A percentile compares a stretch with the other conserved stretches of the same genome.
phyloP scores from a whole-genome alignment of 2,888 invertebrate species.

The Agrilus cyanescens region DNA sequence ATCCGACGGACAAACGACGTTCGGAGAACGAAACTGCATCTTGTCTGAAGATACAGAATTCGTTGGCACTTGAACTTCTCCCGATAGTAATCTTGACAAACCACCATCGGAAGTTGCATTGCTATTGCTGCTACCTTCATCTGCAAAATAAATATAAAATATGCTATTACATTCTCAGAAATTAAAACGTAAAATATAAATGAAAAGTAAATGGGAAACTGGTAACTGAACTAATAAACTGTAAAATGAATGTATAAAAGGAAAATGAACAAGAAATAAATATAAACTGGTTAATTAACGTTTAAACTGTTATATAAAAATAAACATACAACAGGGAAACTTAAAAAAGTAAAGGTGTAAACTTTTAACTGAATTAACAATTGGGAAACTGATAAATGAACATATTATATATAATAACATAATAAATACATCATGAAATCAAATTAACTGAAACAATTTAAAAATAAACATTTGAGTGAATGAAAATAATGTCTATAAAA shows the following conservation, averaged over 20 bases:
- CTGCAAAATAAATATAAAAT: constrained; percentile 11
- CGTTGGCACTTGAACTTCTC: constrained; percentile 21
- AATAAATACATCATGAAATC: no score
- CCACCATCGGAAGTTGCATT: constrained; percentile 14
- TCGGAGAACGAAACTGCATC: constrained; percentile 54
- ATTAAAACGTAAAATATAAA: neutral
- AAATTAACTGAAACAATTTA: no score
- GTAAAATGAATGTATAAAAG: neutral
- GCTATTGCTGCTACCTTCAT: constrained; percentile 12
- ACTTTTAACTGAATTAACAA: no score
- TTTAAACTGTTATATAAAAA: no score
- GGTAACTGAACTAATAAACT: neutral
- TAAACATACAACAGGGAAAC: no score
- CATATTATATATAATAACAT: no score
- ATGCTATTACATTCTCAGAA: neutral
- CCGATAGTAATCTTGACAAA: constrained; percentile 17
- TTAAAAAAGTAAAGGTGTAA: no score
- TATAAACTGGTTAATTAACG: neutral
- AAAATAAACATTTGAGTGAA: no score
- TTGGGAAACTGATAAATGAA: no score
- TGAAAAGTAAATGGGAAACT: neutral
- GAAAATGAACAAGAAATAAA: neutral
- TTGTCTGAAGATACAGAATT: constrained; percentile 22
- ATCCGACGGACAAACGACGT: constrained; percentile 78
- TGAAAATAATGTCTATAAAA: no score